Evolutionary conservation across 2,797 vertebrate genomes (phyloP), one percentile per base, ranked within the genome.

Genomic region (Podargus strigoides): DNA sequence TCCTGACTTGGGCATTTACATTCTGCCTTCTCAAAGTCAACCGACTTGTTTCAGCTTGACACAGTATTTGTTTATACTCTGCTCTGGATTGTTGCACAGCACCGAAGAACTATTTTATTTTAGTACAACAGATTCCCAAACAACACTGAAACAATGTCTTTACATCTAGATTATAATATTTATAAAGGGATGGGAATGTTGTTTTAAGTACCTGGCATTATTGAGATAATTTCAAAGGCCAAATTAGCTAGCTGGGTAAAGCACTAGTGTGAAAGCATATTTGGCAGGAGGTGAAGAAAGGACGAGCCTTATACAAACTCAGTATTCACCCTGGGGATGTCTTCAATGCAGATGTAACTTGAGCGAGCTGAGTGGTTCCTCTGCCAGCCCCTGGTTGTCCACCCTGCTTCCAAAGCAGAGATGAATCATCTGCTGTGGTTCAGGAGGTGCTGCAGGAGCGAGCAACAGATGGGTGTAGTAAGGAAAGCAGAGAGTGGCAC

Each of bases 131-230:
- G 82, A 84, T 78, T 78, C 92, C 79, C 76, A 59, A 93, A 83
- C 89, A 92, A 30, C 67, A 86, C 41, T 0, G 53, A 81, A 94
- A 94, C 96, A 95, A 94, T 66, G 93, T 66, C 94, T 90, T 73
- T 63, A 58, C 82, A 84, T 86, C 87, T 60, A 86, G 85, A 93
- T 62, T 95, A 72, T 78, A 97, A 92, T 96, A 96, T 96, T 96
- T 97, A 94, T 94, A 96, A 93, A 95, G 87, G 90, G 94, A 95
- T 81, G 93, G 92, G 96, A 95, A 93, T 93, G 92, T 80, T 95
- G 80, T 94, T 81, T 72, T 78, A 96, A 96, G 94, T 86, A 94
- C 79, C 83, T 94, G 94, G 73, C 92, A 88, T 95, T 94, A 96
- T 0, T 88, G 89, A 96, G 94, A 81, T 90, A 62, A 92, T 95